These are phyloP conservation scores for Helicolenus hilgendorfi DNA, from an alignment of 2,797 vertebrate species.

Conservation along the genomic window DNA sequence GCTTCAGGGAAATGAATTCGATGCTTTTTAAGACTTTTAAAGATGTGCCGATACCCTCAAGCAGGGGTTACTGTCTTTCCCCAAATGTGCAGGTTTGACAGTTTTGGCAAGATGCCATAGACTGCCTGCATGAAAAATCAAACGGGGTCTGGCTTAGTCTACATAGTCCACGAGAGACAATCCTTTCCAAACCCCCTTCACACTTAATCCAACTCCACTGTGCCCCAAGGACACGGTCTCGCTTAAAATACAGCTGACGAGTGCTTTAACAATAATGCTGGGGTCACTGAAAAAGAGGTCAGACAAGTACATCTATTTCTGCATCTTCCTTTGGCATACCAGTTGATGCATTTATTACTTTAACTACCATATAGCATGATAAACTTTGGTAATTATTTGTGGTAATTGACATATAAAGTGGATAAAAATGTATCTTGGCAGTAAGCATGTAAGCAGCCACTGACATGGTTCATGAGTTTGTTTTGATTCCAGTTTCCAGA, in stretches of 20 bases:
- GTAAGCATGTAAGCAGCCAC: constrained; percentile 38
- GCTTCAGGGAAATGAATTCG: background rate
- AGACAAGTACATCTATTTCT: background rate
- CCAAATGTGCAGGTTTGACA: constrained; percentile 20
- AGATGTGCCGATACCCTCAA: constrained; percentile 15
- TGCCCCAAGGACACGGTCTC: constrained; percentile 8
- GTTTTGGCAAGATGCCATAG: constrained; percentile 5
- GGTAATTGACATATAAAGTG: constrained; percentile 37
- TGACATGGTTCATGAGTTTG: constrained; percentile 60
- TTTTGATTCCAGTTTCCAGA: constrained; percentile 73
- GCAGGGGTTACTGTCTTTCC: background rate
- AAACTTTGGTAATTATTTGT: constrained; percentile 26
- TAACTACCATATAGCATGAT: background rate
- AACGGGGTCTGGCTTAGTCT: background rate
- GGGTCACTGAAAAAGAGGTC: constrained; percentile 3
- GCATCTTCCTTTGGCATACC: background rate
- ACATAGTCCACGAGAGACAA: background rate
- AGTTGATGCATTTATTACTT: constrained; percentile 7
- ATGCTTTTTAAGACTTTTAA: background rate
- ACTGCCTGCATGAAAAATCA: background rate
- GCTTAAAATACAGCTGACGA: constrained; percentile 17
- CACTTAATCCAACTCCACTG: constrained; percentile 8
- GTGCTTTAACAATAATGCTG: background rate
- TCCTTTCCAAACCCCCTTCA: background rate
- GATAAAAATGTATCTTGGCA: constrained; percentile 51